phyloP scores from a whole-genome alignment of 2,888 invertebrate genomes.

The Lacanobia oleracea region DNA sequence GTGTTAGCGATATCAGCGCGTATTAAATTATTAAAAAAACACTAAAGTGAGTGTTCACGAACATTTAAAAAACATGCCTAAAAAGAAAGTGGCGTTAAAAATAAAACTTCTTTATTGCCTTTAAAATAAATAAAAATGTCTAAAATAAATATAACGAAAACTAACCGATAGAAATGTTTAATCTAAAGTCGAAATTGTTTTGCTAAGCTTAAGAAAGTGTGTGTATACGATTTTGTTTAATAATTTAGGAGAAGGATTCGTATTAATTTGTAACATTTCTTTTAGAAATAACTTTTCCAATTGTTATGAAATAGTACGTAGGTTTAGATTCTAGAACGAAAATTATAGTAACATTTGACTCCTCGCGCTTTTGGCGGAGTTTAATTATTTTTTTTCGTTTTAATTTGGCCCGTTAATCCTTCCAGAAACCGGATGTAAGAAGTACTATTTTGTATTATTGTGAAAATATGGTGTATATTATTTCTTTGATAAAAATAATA shows the following conservation, averaged over 20 bases:
- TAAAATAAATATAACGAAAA: slow-evolving; percentile 29
- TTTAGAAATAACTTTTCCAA: background rate
- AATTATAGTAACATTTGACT: background rate
- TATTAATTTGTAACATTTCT: slow-evolving; percentile 5
- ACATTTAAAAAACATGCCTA: slow-evolving; percentile 23
- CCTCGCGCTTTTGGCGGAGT: no score
- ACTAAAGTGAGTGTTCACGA: background rate
- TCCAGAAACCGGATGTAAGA: background rate
- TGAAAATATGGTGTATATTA: background rate
- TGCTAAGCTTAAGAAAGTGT: slow-evolving; percentile 59
- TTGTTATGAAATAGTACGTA: background rate
- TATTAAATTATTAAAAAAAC: slow-evolving; percentile 4
- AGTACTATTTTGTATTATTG: background rate
- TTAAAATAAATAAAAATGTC: slow-evolving; percentile 26
- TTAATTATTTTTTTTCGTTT: no score
- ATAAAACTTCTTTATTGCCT: slow-evolving; percentile 41
- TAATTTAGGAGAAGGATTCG: slow-evolving; percentile 35
- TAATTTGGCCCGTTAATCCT: background rate
- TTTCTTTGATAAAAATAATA: no score
- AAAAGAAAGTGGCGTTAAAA: slow-evolving; percentile 4
- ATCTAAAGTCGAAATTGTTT: slow-evolving; percentile 47
- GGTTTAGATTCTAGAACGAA: background rate
- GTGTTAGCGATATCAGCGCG: background rate
- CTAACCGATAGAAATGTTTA: slow-evolving; percentile 43
- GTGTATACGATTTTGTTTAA: slow-evolving; percentile 62